Evolutionary conservation across 2,113 vertebrate species (phyloP).

Genomic region (Hydrolagus affinis): DNA sequence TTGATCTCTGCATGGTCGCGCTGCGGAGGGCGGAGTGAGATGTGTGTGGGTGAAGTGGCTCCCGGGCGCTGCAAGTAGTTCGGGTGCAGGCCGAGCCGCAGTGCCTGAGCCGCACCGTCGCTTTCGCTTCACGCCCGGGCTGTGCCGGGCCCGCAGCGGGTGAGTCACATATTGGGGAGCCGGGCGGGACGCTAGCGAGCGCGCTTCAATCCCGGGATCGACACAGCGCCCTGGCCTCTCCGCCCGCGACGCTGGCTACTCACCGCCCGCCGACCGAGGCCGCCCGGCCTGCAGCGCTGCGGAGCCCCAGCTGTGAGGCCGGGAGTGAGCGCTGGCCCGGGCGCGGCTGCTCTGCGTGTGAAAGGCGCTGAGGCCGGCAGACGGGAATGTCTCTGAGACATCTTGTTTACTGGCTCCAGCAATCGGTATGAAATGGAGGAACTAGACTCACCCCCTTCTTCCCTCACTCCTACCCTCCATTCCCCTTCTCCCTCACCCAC

Average conservation of each 20-base stretch:
- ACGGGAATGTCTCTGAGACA: background rate
- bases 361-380: too few species aligned
- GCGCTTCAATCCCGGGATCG: background rate
- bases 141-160: background rate
- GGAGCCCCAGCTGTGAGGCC: background rate
- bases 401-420: background rate
- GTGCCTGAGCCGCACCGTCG: too few species aligned
- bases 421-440: constrained; percentile 13
- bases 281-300: too few species aligned
- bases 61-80: constrained; percentile 8
- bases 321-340: constrained; percentile 11
- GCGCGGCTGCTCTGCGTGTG: too few species aligned
- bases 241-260: too few species aligned
- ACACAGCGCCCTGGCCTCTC: too few species aligned
- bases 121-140: too few species aligned
- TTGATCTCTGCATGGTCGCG: too few species aligned
- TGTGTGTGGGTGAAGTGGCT: background rate
- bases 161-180: background rate
- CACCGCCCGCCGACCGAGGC: too few species aligned
- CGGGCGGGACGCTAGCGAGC: too few species aligned
- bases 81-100: constrained; percentile 23
- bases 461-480: too few species aligned
- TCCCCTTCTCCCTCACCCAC: too few species aligned
- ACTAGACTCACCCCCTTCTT: background rate
- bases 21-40: background rate